Evolutionary conservation across 64 coral and sea anemone genomes (phyloP), one percentile per base, ranked within the genome.

Genomic region (Actinia equina): DNA sequence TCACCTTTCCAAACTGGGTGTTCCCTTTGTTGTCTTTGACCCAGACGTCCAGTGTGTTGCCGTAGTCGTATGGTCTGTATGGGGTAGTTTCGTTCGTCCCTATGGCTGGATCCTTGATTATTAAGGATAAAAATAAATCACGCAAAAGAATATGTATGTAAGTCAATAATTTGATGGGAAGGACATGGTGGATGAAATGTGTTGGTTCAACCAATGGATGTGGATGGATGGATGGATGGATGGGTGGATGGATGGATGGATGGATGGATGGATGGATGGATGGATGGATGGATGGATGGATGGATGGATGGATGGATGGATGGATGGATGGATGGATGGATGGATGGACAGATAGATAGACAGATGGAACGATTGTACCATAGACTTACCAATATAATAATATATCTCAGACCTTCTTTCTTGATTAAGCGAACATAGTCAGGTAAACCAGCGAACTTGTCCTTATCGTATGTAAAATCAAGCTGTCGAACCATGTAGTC

Each of bases 51-150:
- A 93, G 25, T 54, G 92, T 41, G n/a, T 93, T 90, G 65, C 97
- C 97, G 59, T 83, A 54, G 44, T 87, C 85, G 77, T 93, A 99
- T 12, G 97, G 97, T 18, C 53, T 90, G 62, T 99, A 99, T 18
- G 86, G 86, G 8, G 85, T 80, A 4, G 90, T 95, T 46, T 99
- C 97, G n/a, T 99, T 99, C 30, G 97, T 88, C 65, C 93, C 93
- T 63, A 99, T 99, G 30, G 97, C 97, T 18, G 97, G 97, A 77
- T 99, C 97, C 97, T 98, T 45, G n/a, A 26, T 41, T 7, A 74
- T n/a, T n/a, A n/a, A n/a, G n/a, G n/a, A n/a, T n/a, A n/a, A n/a
- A n/a, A n/a, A n/a, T n/a, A n/a, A n/a, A n/a, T n/a, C n/a, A n/a
- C n/a, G n/a, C n/a, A n/a, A n/a, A n/a, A n/a, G n/a, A n/a, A n/a